phyloP scores from a whole-genome alignment of 2,797 vertebrate genomes.

The Sphenodon punctatus region DNA sequence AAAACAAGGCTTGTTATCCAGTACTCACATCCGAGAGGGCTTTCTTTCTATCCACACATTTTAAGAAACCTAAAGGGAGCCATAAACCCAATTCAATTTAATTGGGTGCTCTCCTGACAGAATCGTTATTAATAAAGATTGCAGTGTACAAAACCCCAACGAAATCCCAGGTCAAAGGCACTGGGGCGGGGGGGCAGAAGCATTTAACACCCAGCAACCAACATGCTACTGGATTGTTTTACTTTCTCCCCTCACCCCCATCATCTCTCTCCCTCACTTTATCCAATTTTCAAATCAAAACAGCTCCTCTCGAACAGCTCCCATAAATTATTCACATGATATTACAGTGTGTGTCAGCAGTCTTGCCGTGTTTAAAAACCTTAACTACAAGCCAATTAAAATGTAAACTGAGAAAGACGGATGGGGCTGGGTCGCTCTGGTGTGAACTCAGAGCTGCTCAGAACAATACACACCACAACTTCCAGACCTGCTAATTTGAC shows the following conservation, averaged over 20 bases:
- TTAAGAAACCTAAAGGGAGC: slow-evolving; percentile 74
- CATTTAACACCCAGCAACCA: slow-evolving; percentile 68
- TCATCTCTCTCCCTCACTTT: slow-evolving; percentile 18
- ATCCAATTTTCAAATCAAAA: slow-evolving; percentile 62
- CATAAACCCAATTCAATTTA: slow-evolving; percentile 78
- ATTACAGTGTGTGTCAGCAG: slow-evolving; percentile 85
- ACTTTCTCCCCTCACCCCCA: background rate
- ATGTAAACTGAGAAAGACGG: slow-evolving; percentile 86
- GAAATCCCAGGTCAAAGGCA: slow-evolving; percentile 71
- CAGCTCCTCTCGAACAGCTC: slow-evolving; percentile 67
- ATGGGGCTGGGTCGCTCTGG: slow-evolving; percentile 78
- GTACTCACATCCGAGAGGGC: slow-evolving; percentile 39
- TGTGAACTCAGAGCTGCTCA: slow-evolving; percentile 79
- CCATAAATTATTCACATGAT: slow-evolving; percentile 84
- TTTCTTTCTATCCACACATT: slow-evolving; percentile 68
- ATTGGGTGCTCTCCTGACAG: slow-evolving; percentile 80
- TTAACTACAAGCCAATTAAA: slow-evolving; percentile 88
- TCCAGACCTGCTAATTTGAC: slow-evolving; percentile 83
- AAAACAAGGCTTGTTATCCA: slow-evolving; percentile 63
- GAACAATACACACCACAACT: slow-evolving; percentile 80
- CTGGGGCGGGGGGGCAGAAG: slow-evolving; percentile 18
- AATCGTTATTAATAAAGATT: slow-evolving; percentile 78
- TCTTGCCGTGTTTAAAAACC: slow-evolving; percentile 84
- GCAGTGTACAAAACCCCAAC: slow-evolving; percentile 65
- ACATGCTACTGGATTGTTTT: slow-evolving; percentile 31